Conservation (phyloP, 2,888 invertebrate species). For the Sipunculus nudus region DNA sequence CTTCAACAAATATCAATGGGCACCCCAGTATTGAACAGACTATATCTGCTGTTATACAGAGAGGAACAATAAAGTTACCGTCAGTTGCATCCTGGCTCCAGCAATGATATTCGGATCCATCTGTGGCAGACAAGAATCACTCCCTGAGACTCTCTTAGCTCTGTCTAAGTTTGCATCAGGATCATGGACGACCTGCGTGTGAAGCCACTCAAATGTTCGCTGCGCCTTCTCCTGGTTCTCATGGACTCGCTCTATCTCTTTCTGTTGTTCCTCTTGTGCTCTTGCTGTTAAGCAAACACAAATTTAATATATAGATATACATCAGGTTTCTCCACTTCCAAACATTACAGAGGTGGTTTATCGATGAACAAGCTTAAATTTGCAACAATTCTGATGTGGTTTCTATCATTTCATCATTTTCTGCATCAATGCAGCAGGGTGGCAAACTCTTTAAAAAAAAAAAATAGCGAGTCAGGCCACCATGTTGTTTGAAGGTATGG, state of each 20-base stretch:
- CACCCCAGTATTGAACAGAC: not conserved
- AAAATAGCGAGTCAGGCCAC: too few species aligned
- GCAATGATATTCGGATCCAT: conserved; percentile 39
- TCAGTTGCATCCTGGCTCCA: conserved; percentile 40
- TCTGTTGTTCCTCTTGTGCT: conserved; percentile 47
- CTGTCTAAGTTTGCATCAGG: not conserved
- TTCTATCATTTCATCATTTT: too few species aligned
- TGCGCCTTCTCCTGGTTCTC: conserved; percentile 49
- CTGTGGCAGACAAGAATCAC: conserved; percentile 42
- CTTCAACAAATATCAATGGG: too few species aligned
- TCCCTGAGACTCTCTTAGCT: not conserved
- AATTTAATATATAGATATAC: not conserved
- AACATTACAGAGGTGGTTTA: too few species aligned
- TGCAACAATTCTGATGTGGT: too few species aligned
- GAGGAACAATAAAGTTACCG: conserved; percentile 21
- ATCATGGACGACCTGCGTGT: conserved; percentile 49
- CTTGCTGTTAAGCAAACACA: conserved; percentile 39
- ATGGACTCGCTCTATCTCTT: conserved; percentile 36
- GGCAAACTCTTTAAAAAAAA: too few species aligned
- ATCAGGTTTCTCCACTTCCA: too few species aligned
- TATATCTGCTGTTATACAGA: not conserved
- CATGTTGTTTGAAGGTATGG: too few species aligned
- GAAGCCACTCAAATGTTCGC: conserved; percentile 61
- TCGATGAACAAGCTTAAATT: too few species aligned
- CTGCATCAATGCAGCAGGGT: too few species aligned